Percentiles rank a stretch among this genome's conserved stretches.
Conservation (phyloP, 92 coral and sea anemone species). For the Porites divaricata region DNA sequence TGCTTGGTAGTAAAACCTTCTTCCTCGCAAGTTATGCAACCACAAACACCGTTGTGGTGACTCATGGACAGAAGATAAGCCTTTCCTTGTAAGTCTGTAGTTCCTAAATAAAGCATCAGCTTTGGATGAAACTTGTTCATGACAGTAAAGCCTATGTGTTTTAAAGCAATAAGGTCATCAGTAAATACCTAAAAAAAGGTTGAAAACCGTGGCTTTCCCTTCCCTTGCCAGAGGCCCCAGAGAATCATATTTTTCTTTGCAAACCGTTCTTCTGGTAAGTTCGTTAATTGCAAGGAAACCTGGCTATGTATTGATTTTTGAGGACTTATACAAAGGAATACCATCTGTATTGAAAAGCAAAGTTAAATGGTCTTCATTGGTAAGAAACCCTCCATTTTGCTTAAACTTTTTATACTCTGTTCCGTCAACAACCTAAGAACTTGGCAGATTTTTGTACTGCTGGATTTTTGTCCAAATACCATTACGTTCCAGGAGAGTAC, state of each 20-base stretch:
- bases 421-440: conserved; percentile 30
- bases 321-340: conserved; percentile 25
- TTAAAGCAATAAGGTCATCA: conserved; percentile 19
- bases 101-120: neutral
- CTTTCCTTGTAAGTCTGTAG: neutral
- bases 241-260: too few species aligned
- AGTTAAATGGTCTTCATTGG: neutral
- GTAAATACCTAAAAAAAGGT: conserved; percentile 16
- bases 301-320: conserved; percentile 42
- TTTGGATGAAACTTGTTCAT: too few species aligned
- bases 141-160: too few species aligned
- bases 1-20: neutral
- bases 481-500: conserved; percentile 17
- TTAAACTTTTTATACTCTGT: neutral
- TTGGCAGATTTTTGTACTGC: conserved; percentile 33
- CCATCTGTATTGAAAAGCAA: conserved; percentile 39
- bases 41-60: neutral
- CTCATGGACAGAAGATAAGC: neutral
- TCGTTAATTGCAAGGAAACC: conserved; percentile 32
- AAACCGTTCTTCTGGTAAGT: conserved; percentile 18
- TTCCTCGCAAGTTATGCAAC: neutral
- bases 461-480: conserved; percentile 38
- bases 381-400: neutral
- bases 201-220: conserved; percentile 12
- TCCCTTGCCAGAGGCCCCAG: too few species aligned